A percentile compares a stretch with the other conserved stretches of the same genome.
Evolutionary conservation across 2,888 invertebrate species (phyloP).

Genomic region (Pelosia muscerda): DNA sequence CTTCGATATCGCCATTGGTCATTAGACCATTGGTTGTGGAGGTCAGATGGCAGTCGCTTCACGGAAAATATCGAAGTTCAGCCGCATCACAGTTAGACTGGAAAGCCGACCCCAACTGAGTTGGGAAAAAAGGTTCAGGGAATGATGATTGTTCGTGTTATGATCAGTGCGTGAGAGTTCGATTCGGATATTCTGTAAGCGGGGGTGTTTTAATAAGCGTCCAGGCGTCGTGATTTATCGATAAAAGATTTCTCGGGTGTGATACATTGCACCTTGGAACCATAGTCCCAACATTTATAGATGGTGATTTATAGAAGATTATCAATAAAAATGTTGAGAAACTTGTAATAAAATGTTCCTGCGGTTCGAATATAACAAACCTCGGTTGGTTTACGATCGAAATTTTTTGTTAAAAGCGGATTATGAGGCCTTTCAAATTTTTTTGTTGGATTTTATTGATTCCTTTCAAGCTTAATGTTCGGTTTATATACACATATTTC

Average conservation of each 20-base stretch:
- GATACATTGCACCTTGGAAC: conserved; percentile 70
- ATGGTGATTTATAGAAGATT: conserved; percentile 72
- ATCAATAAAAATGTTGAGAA: conserved; percentile 75
- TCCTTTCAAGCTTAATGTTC: conserved; percentile 48
- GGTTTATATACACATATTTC: conserved; percentile 35
- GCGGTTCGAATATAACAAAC: conserved; percentile 57
- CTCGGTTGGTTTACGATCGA: conserved; percentile 66
- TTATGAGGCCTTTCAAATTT: conserved; percentile 62
- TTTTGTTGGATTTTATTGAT: conserved; percentile 57
- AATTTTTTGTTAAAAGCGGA: conserved; percentile 68
- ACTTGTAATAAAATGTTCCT: conserved; percentile 65
- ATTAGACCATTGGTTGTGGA: too few species aligned
- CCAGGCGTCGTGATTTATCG: conserved; percentile 72
- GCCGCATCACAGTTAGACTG: too few species aligned
- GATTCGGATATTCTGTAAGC: conserved; percentile 43
- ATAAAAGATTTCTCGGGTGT: conserved; percentile 62
- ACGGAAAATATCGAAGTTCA: too few species aligned
- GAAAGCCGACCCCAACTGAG: too few species aligned
- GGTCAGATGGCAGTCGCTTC: too few species aligned
- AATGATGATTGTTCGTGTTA: conserved; percentile 44
- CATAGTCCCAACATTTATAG: conserved; percentile 63
- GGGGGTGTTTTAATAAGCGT: conserved; percentile 71
- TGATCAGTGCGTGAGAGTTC: conserved; percentile 44
- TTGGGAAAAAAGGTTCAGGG: too few species aligned
- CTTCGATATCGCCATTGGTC: too few species aligned